Percentiles rank a stretch among this genome's conserved stretches.
Evolutionary conservation across 2,113 vertebrate species (phyloP).

Genomic region (Chloroceryle aenea): DNA sequence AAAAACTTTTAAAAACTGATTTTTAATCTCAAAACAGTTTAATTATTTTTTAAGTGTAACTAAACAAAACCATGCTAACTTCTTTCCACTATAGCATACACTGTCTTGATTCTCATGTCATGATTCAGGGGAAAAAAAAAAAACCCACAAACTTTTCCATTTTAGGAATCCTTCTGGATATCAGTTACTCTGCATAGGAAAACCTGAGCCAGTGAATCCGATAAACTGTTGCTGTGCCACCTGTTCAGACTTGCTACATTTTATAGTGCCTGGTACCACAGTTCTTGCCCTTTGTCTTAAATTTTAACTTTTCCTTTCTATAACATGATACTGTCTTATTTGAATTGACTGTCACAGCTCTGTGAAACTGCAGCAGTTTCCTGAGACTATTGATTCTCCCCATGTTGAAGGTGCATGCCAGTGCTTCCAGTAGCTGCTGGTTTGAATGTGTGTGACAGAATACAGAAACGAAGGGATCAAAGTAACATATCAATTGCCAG

Average conservation of each 20-base stretch:
- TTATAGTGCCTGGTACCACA: not conserved
- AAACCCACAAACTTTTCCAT: not conserved
- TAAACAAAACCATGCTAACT: not conserved
- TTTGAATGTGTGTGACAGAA: conserved; percentile 58
- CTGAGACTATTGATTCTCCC: not conserved
- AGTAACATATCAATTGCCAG: conserved; percentile 71
- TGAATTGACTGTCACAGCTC: not conserved
- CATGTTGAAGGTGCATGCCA: not conserved
- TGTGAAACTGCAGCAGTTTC: not conserved
- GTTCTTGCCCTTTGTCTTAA: not conserved
- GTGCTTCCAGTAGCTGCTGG: conserved; percentile 67
- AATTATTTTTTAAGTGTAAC: not conserved
- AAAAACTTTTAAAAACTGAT: not conserved
- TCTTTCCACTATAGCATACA: not conserved
- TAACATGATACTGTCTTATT: not conserved
- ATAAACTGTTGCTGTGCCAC: not conserved
- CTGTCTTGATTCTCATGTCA: not conserved
- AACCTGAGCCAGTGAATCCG: not conserved
- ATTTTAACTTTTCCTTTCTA: not conserved
- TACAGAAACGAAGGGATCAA: conserved; percentile 72
- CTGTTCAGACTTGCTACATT: not conserved
- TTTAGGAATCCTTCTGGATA: not conserved
- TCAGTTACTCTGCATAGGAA: not conserved
- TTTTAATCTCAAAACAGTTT: not conserved
- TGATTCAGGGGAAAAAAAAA: not conserved